Base-by-base conservation (phyloP, 2,113 vertebrate species). In the Periophthalmus modestus region DNA sequence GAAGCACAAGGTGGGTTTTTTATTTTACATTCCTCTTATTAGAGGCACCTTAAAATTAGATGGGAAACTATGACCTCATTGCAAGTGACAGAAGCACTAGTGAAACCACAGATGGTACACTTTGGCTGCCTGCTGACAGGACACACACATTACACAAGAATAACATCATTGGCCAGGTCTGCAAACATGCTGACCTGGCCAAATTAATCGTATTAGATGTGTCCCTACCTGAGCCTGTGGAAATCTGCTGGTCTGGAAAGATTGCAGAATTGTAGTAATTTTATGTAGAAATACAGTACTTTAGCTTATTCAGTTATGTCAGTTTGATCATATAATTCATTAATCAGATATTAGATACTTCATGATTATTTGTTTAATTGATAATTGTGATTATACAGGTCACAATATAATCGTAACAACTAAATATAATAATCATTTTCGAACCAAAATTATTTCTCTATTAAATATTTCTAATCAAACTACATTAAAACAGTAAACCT, bases 71-170 rank as follows among this genome's bases (percentile, higher is more conserved):
- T 79, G 77, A 70, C 70, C 69, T 73, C 79, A 69, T 82, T 68
- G 43, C 78, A 77, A 21, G 69, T 86, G 88, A 87, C 84, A 76
- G 68, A 65, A 73, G 78, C 70, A 77, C 82, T 57, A 72, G 76
- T 82, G 87, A 88, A 85, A 75, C 81, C 87, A 87, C 90, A 91
- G 88, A 91, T 91, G 90, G 90, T 72, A 77, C 87, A 82, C 85
- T 90, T 87, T 81, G 87, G 85, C 83, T 83, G 83, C 88, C 88
- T 77, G 88, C 88, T 89, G 90, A 79, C 87, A 84, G 74, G 83
- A 85, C 86, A 87, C 88, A 73, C 80, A 80, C 74, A 12, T 78
- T 89, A 87, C 81, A 89, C 74, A 77, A 80, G 80, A 81, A 59
- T 28, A 79, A 82, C 75, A 78, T 63, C 72, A 79, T 80, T 79